A percentile compares a stretch with the other conserved stretches of the same genome.
Evolutionary conservation across 2,113 vertebrate species (phyloP).

Genomic region (Lutjanus erythropterus): DNA sequence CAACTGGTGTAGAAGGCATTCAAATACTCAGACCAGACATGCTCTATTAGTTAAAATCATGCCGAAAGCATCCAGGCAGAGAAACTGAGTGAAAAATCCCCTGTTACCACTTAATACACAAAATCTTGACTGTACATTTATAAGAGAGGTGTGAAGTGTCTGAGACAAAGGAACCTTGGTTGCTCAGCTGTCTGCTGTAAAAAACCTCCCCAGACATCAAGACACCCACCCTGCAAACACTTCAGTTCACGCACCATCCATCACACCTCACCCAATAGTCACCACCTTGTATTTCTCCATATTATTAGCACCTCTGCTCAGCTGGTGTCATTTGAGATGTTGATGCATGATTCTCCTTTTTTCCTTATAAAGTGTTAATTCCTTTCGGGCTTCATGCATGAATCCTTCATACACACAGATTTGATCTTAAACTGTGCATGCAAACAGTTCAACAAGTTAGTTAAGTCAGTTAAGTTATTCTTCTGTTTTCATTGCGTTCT

Average conservation of each 20-base stretch:
- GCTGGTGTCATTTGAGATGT: constrained; percentile 41
- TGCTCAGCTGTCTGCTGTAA: constrained; percentile 26
- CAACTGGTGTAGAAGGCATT: constrained; percentile 43
- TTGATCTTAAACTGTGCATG: no score
- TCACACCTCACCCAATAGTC: constrained; percentile 50
- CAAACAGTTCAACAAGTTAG: no score
- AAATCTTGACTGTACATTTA: constrained; percentile 2
- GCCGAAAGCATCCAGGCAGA: not conserved
- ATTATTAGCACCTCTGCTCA: constrained; percentile 71
- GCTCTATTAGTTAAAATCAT: constrained; percentile 2
- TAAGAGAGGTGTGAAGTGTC: constrained; percentile 19
- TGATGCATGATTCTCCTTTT: constrained; percentile 15
- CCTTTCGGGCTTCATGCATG: no score
- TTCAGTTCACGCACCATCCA: constrained; percentile 38
- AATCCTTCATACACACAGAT: no score
- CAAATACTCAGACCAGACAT: constrained; percentile 30
- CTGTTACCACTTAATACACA: constrained; percentile 17
- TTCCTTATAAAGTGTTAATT: constrained; percentile 37
- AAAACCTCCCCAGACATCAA: constrained; percentile 36
- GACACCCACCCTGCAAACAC: constrained; percentile 39
- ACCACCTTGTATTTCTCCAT: constrained; percentile 23
- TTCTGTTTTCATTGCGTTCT: no score
- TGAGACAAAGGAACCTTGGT: constrained; percentile 5
- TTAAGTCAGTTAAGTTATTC: no score
- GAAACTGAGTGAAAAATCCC: not conserved